Conservation (phyloP, 2,113 vertebrate species). For the Machaerirhynchus nigripectus region DNA sequence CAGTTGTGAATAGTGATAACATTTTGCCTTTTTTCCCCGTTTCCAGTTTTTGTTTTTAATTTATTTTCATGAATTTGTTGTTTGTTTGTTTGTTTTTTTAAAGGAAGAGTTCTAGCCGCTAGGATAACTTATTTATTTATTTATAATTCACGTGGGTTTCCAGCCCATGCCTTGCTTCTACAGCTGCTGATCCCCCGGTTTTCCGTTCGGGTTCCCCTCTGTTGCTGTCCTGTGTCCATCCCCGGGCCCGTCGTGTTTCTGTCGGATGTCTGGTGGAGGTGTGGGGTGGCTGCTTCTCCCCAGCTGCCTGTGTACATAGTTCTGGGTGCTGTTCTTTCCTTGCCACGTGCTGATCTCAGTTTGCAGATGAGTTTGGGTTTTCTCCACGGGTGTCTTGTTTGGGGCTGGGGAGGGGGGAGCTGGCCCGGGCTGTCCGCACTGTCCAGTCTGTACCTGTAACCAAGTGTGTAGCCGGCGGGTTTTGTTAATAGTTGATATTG, state of each 20-base stretch:
- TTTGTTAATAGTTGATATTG: constrained; percentile 76
- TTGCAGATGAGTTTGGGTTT: constrained; percentile 31
- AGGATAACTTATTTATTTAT: constrained; percentile 90
- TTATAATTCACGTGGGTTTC: constrained; percentile 83
- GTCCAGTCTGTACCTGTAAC: constrained; percentile 64
- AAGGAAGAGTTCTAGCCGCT: constrained; percentile 57
- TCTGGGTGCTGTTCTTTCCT: constrained; percentile 10
- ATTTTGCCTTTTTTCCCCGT: constrained; percentile 29
- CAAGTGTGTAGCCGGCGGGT: constrained; percentile 58
- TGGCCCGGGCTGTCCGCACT: constrained; percentile 31
- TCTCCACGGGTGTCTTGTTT: background rate
- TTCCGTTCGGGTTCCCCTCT: background rate
- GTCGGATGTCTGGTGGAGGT: background rate
- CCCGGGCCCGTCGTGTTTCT: background rate
- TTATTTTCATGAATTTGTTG: constrained; percentile 68
- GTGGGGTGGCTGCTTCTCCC: constrained; percentile 29
- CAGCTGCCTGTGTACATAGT: constrained; percentile 3
- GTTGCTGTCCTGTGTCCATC: constrained; percentile 24
- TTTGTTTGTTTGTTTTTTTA: background rate
- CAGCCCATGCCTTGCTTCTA: constrained; percentile 79
- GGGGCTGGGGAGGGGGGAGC: constrained; percentile 21
- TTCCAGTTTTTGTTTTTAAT: constrained; percentile 58
- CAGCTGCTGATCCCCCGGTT: constrained; percentile 53
- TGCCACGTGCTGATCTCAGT: background rate
- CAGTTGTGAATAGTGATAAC: constrained; percentile 67